Evolutionary conservation across 1,140 invertebrate species (phyloP), one percentile per base, ranked within the genome.

Genomic region (Leptinotarsa texana): DNA sequence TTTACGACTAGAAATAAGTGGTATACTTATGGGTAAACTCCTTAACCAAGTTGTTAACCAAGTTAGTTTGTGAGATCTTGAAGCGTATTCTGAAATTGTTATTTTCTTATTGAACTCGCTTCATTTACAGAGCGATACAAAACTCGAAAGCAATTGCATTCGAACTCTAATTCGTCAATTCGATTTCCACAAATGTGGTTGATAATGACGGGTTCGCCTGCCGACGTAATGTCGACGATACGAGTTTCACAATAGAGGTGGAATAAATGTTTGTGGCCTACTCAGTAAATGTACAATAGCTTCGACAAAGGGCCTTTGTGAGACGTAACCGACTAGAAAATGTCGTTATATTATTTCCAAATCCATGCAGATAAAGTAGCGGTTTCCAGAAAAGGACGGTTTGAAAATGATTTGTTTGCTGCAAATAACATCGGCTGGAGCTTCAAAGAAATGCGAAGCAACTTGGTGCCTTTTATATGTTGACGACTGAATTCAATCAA

Each of bases 101-200:
- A 42, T 42, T 42, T 33, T 42, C 33, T 11, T 42, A 42, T 11
- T 42, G 2, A 42, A 11, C 33, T 42, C 33, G 8, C 2, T 11
- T 42, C 33, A 57, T 57, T 57, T 57, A 0, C n/a, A 8, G 51
- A 57, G 51, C 51, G 15, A 15, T 15, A 57, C n/a, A 57, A 18
- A 57, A 57, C n/a, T 57, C n/a, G 51, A 57, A 57, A 17, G 51
- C 51, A 57, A 57, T 57, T 57, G 51, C 51, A 57, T 57, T 57
- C 51, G n/a, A 57, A 57, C 15, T 57, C 51, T n/a, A 5, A 17
- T 18, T 57, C 51, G 51, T 18, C 51, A 57, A n/a, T 57, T 57
- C 51, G 51, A 57, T 17, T 57, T 57, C 13, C 51, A 18, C 51
- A n/a, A 57, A 57, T 57, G 51, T 18, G 51, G 51, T 13, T 57